These are phyloP conservation scores for Sorex fumeus DNA, from an alignment of 2,113 vertebrate species.

Conservation along the genomic window DNA sequence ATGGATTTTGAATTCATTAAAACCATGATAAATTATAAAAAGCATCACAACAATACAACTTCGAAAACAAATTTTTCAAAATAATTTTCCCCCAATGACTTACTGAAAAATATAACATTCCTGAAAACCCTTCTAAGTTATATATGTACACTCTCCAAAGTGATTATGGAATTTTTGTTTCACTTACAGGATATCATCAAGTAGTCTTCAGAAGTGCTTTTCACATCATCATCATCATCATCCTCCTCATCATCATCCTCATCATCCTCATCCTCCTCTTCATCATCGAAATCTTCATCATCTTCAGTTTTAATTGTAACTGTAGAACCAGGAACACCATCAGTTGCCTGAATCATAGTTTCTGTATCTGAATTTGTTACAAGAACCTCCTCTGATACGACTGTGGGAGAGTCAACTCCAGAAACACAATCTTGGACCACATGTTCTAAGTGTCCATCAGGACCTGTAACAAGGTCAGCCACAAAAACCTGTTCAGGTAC, in stretches of 20 bases:
- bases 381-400: slow-evolving; percentile 97
- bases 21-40: slow-evolving; percentile 43
- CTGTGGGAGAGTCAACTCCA: slow-evolving; percentile 89
- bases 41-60: slow-evolving; percentile 17
- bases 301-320: slow-evolving; percentile 96
- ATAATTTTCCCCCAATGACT: not conserved
- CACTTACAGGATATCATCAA: slow-evolving; percentile 99
- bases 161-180: slow-evolving; percentile 73
- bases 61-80: slow-evolving; percentile 59
- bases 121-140: slow-evolving; percentile 69
- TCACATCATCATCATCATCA: slow-evolving; percentile 95
- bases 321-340: slow-evolving; percentile 91
- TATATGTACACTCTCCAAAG: slow-evolving; percentile 57
- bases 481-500: slow-evolving; percentile 97
- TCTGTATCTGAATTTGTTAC: slow-evolving; percentile 94
- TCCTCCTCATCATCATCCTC: slow-evolving; percentile 93
- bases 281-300: slow-evolving; percentile 94
- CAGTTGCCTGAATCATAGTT: slow-evolving; percentile 93
- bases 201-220: slow-evolving; percentile 98
- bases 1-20: slow-evolving; percentile 49
- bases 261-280: slow-evolving; percentile 94
- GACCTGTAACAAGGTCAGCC: slow-evolving; percentile 95
- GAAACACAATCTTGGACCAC: slow-evolving; percentile 91
- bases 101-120: slow-evolving; percentile 56
- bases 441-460: slow-evolving; percentile 94